Percentiles rank a stretch among this genome's conserved stretches.
Evolutionary conservation across 2,888 invertebrate genomes (phyloP).

Genomic region (Ophion ventricosus): DNA sequence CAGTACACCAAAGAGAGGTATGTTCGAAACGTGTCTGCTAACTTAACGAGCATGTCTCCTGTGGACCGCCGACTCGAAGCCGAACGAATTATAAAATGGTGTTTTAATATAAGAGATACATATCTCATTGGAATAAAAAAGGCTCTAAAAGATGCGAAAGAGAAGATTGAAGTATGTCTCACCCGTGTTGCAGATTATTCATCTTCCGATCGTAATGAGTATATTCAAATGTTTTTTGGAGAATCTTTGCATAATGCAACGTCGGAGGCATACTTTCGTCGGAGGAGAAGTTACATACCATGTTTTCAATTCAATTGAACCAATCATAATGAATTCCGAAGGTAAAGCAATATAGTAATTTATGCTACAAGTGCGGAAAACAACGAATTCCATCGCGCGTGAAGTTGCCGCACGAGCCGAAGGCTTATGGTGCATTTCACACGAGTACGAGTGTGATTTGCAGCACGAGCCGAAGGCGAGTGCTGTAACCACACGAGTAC

Average conservation of each 20-base stretch:
- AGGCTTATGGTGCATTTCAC: too few species aligned
- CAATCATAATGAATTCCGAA: constrained; percentile 33
- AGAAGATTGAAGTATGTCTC: constrained; percentile 23
- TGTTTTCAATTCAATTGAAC: background rate
- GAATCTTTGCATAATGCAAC: constrained; percentile 20
- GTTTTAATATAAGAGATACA: background rate
- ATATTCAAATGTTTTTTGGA: constrained; percentile 13
- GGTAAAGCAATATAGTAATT: constrained; percentile 38
- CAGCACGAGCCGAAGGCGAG: too few species aligned
- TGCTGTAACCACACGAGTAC: too few species aligned
- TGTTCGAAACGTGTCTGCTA: constrained; percentile 3
- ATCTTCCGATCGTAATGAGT: background rate
- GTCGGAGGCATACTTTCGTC: constrained; percentile 16
- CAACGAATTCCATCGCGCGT: too few species aligned
- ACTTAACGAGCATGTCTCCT: background rate
- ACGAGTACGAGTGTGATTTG: too few species aligned
- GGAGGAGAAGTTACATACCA: constrained; percentile 17
- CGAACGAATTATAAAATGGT: constrained; percentile 35
- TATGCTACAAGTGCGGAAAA: too few species aligned
- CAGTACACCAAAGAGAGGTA: constrained; percentile 18
- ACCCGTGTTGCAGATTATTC: constrained; percentile 9
- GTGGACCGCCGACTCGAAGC: constrained; percentile 22
- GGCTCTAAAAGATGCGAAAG: constrained; percentile 12
- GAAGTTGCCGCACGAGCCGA: too few species aligned
- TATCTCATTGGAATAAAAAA: constrained; percentile 1